Base-by-base conservation (phyloP, 2,113 vertebrate genomes). In the Pyrgilauda ruficollis region DNA sequence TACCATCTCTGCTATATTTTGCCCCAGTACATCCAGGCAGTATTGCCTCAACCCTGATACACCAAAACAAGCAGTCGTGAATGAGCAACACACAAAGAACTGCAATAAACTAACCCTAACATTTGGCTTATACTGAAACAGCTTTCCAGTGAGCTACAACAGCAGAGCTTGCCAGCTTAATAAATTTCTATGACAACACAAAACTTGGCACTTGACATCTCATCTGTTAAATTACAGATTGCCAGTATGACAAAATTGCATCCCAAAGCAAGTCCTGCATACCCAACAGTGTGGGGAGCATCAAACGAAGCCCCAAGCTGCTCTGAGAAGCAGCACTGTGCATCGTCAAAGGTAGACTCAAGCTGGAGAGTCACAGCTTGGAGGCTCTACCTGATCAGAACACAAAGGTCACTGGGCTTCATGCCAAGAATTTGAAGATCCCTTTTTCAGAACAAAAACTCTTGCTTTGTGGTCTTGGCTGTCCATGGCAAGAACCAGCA, bases 161-260 rank as follows among this genome's bases (percentile, higher is more conserved):
- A 93, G 72, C 31, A 5, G 24, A 74, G 79, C 68, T 41, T 92
- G 88, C 79, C 88, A 96, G 85, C 92, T 92, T 86, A 69, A 92
- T 79, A 91, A 63, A 92, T 92, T 88, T 69, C 92, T 94, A 86
- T 78, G 92, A 96, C 88, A 92, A 95, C 90, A 95, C 26, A 70
- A 67, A 96, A 86, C 56, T 93, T 84, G 88, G 85, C 95, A 96
- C 85, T 81, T 93, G 90, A 88, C 92, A 95, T 47, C 79, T 92
- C 58, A 3, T 75, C 91, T 96, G 85, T 67, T 91, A 77, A 94
- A 66, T 72, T 74, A 80, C 85, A 83, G 85, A 80, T 22, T 92
- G 85, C 44, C 79, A 90, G 31, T 8, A 64, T 8, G 76, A 74
- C 75, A 86, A 90, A 86, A 73, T 0, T 44, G 44, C 83, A 81